Evolutionary conservation across 2,888 invertebrate genomes (phyloP).

Genomic region (Apotomis capreana): DNA sequence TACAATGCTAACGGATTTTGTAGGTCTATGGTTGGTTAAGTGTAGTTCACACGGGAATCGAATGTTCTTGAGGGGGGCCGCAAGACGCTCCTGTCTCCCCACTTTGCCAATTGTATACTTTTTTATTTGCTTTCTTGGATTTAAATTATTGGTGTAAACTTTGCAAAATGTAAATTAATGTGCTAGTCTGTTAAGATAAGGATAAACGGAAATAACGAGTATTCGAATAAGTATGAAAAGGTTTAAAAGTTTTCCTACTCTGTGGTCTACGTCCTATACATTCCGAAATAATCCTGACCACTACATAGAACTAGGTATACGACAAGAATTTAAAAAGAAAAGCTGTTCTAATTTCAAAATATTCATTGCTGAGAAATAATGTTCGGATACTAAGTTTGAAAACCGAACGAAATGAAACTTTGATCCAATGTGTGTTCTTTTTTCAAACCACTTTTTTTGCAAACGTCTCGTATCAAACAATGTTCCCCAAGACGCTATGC

Average conservation of each 20-base stretch:
- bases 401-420: conserved; percentile 13
- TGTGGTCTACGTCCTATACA: too few species aligned
- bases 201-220: too few species aligned
- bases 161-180: background rate
- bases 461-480: conserved; percentile 30
- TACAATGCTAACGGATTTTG: background rate
- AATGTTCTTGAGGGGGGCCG: conserved; percentile 71
- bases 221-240: too few species aligned
- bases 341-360: background rate
- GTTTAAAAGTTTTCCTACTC: too few species aligned
- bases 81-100: conserved; percentile 54
- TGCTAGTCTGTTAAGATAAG: background rate
- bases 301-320: background rate
- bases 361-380: background rate
- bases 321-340: background rate
- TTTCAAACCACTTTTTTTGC: conserved; percentile 10
- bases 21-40: conserved; percentile 52
- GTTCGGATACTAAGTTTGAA: background rate
- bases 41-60: conserved; percentile 78
- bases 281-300: background rate
- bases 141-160: conserved; percentile 16
- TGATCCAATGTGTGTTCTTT: conserved; percentile 6
- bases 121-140: conserved; percentile 5
- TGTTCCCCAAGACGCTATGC: conserved; percentile 54
- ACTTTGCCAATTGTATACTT: conserved; percentile 35